Evolutionary conservation across 2,888 invertebrate species (phyloP).

Genomic region (Nomada ruficornis): DNA sequence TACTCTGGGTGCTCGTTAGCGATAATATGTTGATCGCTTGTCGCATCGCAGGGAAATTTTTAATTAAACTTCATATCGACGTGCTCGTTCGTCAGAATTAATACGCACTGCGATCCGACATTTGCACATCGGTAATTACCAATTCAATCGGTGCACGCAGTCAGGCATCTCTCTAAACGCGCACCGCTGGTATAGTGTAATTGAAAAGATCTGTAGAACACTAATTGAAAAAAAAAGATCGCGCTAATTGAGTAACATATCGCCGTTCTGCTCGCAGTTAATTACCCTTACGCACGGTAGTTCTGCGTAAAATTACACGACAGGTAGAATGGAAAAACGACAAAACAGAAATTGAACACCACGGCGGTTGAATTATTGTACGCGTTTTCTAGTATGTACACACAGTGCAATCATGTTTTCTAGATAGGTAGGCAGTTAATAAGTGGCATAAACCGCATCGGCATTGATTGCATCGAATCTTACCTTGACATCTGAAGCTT

Average conservation of each 20-base stretch:
- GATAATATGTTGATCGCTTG: not conserved
- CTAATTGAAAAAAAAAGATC: not conserved
- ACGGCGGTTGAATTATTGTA: not conserved
- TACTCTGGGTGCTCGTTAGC: not conserved
- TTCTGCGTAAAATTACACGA: not conserved
- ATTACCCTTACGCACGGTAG: not conserved
- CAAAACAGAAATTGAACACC: slow-evolving; percentile 1
- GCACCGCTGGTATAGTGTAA: not conserved
- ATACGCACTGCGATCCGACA: slow-evolving; percentile 4
- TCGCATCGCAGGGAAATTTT: not conserved
- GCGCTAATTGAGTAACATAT: not conserved
- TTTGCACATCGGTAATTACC: not conserved
- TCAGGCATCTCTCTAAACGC: slow-evolving; percentile 2
- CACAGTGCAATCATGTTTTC: slow-evolving; percentile 24
- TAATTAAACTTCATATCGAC: not conserved
- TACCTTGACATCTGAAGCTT: slow-evolving; percentile 66
- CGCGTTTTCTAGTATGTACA: not conserved
- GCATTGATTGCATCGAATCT: slow-evolving; percentile 52
- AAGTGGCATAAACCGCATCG: slow-evolving; percentile 50
- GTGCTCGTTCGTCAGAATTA: slow-evolving; percentile 12
- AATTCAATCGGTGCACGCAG: not conserved
- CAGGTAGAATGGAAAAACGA: not conserved
- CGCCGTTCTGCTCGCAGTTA: not conserved
- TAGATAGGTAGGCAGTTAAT: slow-evolving; percentile 19
- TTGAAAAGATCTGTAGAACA: not conserved